phyloP scores from a whole-genome alignment of 1,140 invertebrate genomes.

The Samia ricini region DNA sequence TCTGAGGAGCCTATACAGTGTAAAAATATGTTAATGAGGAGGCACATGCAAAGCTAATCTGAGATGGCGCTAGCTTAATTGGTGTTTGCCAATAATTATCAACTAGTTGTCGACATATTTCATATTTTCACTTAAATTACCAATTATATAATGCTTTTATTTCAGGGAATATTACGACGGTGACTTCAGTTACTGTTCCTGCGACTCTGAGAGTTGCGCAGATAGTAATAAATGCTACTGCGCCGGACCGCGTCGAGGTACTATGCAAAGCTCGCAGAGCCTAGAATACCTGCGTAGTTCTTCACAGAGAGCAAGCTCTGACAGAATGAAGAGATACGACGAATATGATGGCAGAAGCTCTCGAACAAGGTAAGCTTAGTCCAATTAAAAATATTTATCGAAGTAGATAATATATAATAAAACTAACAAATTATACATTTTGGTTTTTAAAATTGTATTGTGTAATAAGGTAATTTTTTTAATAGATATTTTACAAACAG shows the following conservation, averaged over 20 bases:
- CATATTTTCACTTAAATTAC: too few species aligned
- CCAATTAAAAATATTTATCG: not conserved
- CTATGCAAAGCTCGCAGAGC: conserved; percentile 76
- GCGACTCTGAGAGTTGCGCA: conserved; percentile 91
- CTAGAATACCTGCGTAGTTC: conserved; percentile 78
- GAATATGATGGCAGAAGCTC: conserved; percentile 46
- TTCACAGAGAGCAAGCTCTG: conserved; percentile 69
- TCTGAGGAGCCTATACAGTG: too few species aligned
- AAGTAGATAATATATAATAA: too few species aligned
- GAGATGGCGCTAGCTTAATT: too few species aligned
- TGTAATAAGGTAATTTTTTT: too few species aligned
- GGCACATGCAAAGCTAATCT: too few species aligned
- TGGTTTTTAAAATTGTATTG: too few species aligned
- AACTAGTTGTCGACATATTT: too few species aligned
- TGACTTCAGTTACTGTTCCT: conserved; percentile 81
- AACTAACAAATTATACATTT: too few species aligned
- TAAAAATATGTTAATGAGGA: too few species aligned
- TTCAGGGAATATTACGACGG: conserved; percentile 70
- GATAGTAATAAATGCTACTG: conserved; percentile 95
- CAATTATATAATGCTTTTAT: conserved; percentile 13
- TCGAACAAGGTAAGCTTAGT: conserved; percentile 39
- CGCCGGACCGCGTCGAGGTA: conserved; percentile 63
- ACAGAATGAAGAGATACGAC: conserved; percentile 53
- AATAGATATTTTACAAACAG: too few species aligned
- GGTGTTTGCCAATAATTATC: too few species aligned